Conservation (phyloP, 30 jellyfish, hydroid and myxozoan species). For the Aurelia aurita complex sp. Pacific region DNA sequence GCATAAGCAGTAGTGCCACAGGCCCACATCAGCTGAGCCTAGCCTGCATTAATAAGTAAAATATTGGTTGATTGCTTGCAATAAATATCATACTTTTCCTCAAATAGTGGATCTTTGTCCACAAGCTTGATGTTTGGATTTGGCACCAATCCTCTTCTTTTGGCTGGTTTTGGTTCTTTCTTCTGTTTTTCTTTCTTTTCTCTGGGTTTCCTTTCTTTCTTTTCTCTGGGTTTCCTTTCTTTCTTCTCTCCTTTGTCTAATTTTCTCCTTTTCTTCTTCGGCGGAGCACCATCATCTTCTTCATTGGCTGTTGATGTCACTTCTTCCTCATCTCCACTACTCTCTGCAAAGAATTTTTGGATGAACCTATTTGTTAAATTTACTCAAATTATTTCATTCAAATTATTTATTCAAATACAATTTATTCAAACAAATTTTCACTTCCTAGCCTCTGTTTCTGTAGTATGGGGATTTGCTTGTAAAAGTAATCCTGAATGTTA, state of each 20-base stretch:
- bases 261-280: conserved; percentile 37
- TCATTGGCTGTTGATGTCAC: conserved; percentile 1
- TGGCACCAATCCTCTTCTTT: conserved; percentile 61
- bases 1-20: too few relatives aligned
- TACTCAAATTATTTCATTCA: too few relatives aligned
- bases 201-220: conserved; percentile 16
- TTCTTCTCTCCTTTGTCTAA: neutral
- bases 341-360: conserved; percentile 16
- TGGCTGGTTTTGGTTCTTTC: conserved; percentile 18
- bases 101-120: conserved; percentile 58
- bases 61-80: too few relatives aligned
- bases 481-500: too few relatives aligned
- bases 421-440: too few relatives aligned
- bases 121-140: conserved; percentile 38
- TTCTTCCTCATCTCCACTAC: conserved; percentile 14
- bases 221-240: neutral
- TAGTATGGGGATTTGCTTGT: too few relatives aligned
- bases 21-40: too few relatives aligned
- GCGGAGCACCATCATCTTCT: conserved; percentile 41
- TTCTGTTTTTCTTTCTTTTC: conserved; percentile 9
- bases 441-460: too few relatives aligned
- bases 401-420: too few relatives aligned
- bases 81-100: conserved; percentile 23
- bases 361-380: neutral
- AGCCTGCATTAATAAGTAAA: too few relatives aligned